Conservation (phyloP, 2,888 invertebrate genomes). For the Thereva unica region DNA sequence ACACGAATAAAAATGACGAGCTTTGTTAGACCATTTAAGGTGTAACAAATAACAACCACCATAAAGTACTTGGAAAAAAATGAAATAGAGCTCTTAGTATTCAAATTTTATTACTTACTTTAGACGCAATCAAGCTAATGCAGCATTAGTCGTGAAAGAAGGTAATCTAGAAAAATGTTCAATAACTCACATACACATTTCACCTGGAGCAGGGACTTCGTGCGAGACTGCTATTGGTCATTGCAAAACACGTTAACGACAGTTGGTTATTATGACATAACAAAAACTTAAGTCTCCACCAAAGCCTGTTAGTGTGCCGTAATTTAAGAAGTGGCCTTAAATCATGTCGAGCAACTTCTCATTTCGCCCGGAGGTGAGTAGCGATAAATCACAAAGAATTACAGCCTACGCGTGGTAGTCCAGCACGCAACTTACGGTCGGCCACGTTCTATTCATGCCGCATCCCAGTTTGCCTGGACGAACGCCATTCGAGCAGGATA, state of each 20-base stretch:
- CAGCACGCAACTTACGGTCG: slow-evolving; percentile 20
- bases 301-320: slow-evolving; percentile 20
- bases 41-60: too few relatives aligned
- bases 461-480: slow-evolving; percentile 20
- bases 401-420: slow-evolving; percentile 31
- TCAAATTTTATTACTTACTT: too few relatives aligned
- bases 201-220: not conserved
- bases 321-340: slow-evolving; percentile 34
- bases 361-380: slow-evolving; percentile 23
- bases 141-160: too few relatives aligned
- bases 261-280: slow-evolving; percentile 20
- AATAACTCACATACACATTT: too few relatives aligned
- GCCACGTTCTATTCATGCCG: slow-evolving; percentile 28
- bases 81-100: too few relatives aligned
- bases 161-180: too few relatives aligned
- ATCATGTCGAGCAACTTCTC: slow-evolving; percentile 28
- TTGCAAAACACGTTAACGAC: slow-evolving; percentile 34
- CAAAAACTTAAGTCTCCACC: not conserved
- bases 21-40: too few relatives aligned
- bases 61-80: too few relatives aligned
- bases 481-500: slow-evolving; percentile 24
- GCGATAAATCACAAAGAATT: slow-evolving; percentile 34
- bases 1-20: too few relatives aligned
- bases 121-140: too few relatives aligned
- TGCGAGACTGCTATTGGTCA: slow-evolving; percentile 30